These are phyloP conservation scores for Lordiphosa fenestrarum DNA, from an alignment of 2,888 invertebrate species.

Conservation along the genomic window DNA sequence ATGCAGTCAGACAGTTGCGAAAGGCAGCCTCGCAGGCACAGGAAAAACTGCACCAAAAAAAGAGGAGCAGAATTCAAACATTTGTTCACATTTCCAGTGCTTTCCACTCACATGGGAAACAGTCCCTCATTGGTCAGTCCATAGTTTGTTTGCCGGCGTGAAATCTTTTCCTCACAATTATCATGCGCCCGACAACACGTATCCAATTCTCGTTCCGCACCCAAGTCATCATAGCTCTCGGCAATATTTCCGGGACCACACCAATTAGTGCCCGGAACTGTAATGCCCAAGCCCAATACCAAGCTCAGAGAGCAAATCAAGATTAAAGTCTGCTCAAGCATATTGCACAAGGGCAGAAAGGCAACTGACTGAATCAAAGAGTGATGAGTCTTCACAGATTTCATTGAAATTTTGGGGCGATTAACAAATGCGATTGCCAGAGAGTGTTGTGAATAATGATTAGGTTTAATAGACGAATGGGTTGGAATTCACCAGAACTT, in stretches of 20 bases:
- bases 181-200: conserved; percentile 93
- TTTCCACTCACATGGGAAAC: conserved; percentile 59
- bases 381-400: neutral
- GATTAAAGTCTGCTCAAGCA: conserved; percentile 19
- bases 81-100: neutral
- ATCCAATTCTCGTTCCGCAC: conserved; percentile 84
- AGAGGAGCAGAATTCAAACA: neutral
- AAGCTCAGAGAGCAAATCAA: conserved; percentile 5
- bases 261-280: conserved; percentile 90
- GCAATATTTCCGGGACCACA: conserved; percentile 94
- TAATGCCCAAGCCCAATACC: conserved; percentile 28
- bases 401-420: conserved; percentile 5
- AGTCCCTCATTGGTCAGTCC: conserved; percentile 42
- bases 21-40: conserved; percentile 70
- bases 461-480: conserved; percentile 20
- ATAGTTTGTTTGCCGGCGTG: conserved; percentile 43
- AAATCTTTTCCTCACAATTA: conserved; percentile 71
- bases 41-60: conserved; percentile 49
- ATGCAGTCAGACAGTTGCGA: conserved; percentile 55
- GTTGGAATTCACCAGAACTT: neutral
- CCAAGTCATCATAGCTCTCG: conserved; percentile 85
- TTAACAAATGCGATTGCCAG: conserved; percentile 10
- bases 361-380: conserved; percentile 1
- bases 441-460: conserved; percentile 40
- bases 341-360: conserved; percentile 23